Conservation (phyloP, 2,797 vertebrate species). For the Lithobates pipiens region DNA sequence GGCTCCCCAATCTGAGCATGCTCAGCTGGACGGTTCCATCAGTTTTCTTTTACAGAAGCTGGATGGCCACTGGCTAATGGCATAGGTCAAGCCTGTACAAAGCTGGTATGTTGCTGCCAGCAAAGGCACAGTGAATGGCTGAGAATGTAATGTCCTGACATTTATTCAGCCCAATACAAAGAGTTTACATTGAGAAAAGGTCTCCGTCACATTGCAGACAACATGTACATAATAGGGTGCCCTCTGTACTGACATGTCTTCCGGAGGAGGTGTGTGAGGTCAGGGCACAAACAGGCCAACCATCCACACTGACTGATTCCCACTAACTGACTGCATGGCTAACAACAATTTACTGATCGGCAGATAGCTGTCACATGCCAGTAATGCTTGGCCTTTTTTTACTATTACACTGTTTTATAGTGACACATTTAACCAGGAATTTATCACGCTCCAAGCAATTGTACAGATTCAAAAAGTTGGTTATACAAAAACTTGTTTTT, state of each 20-base stretch:
- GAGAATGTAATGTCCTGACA: constrained; percentile 43
- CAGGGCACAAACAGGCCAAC: not conserved
- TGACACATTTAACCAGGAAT: too few relatives aligned
- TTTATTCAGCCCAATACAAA: constrained; percentile 47
- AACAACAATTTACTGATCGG: too few relatives aligned
- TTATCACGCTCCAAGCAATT: too few relatives aligned
- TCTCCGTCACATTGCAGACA: constrained; percentile 22
- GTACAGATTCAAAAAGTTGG: too few relatives aligned
- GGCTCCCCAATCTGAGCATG: not conserved
- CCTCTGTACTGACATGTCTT: constrained; percentile 11
- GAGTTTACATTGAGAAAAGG: constrained; percentile 34
- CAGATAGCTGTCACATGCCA: too few relatives aligned
- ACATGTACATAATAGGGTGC: constrained; percentile 21
- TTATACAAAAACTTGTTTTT: too few relatives aligned
- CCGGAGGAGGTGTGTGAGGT: not conserved
- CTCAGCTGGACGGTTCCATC: not conserved
- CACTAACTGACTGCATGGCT: too few relatives aligned
- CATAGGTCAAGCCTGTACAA: not conserved
- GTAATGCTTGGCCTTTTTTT: too few relatives aligned
- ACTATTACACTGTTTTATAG: too few relatives aligned
- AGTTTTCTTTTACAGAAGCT: not conserved
- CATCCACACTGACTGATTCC: not conserved
- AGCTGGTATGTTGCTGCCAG: not conserved
- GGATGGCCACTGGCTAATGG: not conserved
- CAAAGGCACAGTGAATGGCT: not conserved